Evolutionary conservation across 2,888 invertebrate genomes (phyloP).

Genomic region (Clepsis dumicolana): DNA sequence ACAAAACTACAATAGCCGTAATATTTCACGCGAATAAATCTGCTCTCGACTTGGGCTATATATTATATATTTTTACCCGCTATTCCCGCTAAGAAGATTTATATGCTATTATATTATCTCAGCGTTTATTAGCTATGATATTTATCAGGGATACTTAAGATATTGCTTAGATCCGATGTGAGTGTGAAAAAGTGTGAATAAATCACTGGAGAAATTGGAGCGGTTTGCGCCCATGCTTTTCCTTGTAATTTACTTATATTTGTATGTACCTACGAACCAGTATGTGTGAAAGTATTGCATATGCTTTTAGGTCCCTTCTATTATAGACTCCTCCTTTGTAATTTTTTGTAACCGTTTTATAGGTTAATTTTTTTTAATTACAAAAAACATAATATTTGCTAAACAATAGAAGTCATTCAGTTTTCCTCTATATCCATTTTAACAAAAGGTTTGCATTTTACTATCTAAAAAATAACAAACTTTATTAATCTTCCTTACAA

Average conservation of each 20-base stretch:
- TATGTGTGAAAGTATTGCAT: background rate
- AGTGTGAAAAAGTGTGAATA: conserved; percentile 36
- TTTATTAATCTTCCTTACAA: too few species aligned
- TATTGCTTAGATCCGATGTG: conserved; percentile 44
- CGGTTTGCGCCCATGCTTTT: conserved; percentile 16
- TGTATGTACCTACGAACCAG: background rate
- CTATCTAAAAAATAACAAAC: too few species aligned
- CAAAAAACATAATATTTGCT: too few species aligned
- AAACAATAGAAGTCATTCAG: too few species aligned
- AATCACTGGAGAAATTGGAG: conserved; percentile 32
- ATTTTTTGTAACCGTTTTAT: too few species aligned
- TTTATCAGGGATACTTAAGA: conserved; percentile 48
- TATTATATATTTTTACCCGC: conserved; percentile 40
- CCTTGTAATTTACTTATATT: conserved; percentile 24
- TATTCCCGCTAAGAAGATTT: conserved; percentile 43
- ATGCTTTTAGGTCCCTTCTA: background rate
- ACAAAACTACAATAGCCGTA: conserved; percentile 38
- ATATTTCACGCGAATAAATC: conserved; percentile 44
- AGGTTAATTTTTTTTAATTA: too few species aligned
- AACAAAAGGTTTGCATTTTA: too few species aligned
- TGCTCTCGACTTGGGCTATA: conserved; percentile 41
- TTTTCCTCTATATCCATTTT: too few species aligned
- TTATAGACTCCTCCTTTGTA: too few species aligned
- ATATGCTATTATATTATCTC: conserved; percentile 42
- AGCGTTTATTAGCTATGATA: conserved; percentile 48